Base-by-base conservation (phyloP, 1,140 invertebrate species). In the Scaptodrosophila lebanonensis region DNA sequence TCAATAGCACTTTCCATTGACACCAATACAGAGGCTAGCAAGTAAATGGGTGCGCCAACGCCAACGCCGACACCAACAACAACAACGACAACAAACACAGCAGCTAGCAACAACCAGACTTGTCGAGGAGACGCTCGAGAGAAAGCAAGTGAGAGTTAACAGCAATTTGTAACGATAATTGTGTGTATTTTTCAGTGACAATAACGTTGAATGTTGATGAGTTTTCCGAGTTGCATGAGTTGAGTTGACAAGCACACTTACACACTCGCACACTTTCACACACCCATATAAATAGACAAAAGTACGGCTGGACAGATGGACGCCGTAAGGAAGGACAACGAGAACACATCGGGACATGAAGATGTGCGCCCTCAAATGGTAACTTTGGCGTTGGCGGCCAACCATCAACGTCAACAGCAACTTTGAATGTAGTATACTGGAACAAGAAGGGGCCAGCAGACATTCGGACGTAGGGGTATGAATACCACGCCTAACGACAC, bases 91-190 rank as follows among this genome's bases (percentile, higher is more conserved):
- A 38, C 32, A 33, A 13, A n/a, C 3, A 13, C 32, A 33, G 32
- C 8, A 4, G 9, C 32, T n/a, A 53, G 38, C 39, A 53, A 42
- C 39, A 32, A 38, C 32, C 38, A 39, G 39, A 38, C 50, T 51
- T 27, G 38, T 42, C 47, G 20, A 27, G 47, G 33, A 6, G 42
- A 20, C 33, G 25, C 27, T 33, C 27, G 40, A 58, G 27, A 17
- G 39, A 58, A 52, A 29, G 47, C 52, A 40, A 61, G 70, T 67
- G 59, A 60, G 70, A 73, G 70, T 73, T 73, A 73, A 73, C 70
- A 73, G 70, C 69, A 73, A 73, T 73, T 73, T 73, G 70, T 73
- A 73, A 73, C 70, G 69, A 73, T 73, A 73, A 73, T 73, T 73
- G 70, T 73, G 70, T 73, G 70, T 73, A 73, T 73, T 73, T 73